These are phyloP conservation scores for Diprion similis DNA, from an alignment of 1,140 invertebrate species.

Conservation along the genomic window DNA sequence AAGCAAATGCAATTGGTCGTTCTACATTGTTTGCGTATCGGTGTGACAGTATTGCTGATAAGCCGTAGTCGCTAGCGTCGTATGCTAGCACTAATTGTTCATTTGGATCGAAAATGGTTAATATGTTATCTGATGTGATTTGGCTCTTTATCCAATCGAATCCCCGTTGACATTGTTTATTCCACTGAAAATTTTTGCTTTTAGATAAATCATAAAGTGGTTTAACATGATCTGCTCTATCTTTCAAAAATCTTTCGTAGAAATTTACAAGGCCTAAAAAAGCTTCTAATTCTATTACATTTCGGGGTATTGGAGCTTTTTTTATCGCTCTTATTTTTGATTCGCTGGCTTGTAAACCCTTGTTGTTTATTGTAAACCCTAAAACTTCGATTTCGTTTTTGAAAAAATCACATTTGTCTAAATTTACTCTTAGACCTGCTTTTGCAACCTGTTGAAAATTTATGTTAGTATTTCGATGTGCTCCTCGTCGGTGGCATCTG, in stretches of 20 bases:
- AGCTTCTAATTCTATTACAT: too few relatives aligned
- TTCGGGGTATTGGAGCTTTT: too few relatives aligned
- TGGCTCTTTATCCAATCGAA: conserved; percentile 18
- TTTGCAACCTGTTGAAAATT: too few relatives aligned
- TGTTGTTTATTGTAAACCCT: conserved; percentile 9
- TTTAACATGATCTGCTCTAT: not conserved
- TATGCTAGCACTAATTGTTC: not conserved
- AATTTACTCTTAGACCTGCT: too few relatives aligned
- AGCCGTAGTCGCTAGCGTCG: too few relatives aligned
- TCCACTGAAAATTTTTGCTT: not conserved
- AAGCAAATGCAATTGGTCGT: too few relatives aligned
- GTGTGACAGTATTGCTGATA: too few relatives aligned
- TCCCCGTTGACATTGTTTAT: not conserved
- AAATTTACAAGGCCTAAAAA: too few relatives aligned
- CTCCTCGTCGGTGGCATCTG: too few relatives aligned
- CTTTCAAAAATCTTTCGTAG: conserved; percentile 9
- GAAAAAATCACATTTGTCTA: too few relatives aligned
- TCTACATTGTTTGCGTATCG: too few relatives aligned
- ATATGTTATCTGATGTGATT: conserved; percentile 13
- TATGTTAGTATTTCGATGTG: conserved; percentile 17
- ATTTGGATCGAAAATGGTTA: not conserved
- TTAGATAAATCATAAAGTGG: conserved; percentile 1
- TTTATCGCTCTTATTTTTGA: not conserved
- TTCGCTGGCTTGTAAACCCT: not conserved
- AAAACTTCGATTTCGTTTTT: too few relatives aligned